phyloP scores from a whole-genome alignment of 1,140 invertebrate genomes.

The Drosophila azteca region DNA sequence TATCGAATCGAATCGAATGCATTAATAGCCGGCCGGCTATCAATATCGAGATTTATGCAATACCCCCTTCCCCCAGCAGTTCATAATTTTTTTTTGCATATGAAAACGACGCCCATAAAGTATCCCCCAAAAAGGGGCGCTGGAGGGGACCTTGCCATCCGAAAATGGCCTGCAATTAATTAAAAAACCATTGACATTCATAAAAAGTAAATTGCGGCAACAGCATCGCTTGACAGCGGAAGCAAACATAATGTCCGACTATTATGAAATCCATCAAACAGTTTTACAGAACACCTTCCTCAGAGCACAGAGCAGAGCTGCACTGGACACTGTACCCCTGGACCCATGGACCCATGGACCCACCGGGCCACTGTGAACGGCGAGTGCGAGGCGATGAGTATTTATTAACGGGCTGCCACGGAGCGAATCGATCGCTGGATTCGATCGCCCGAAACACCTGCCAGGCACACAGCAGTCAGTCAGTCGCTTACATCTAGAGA shows the following conservation, averaged over 20 bases:
- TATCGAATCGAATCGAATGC: slow-evolving; percentile 32
- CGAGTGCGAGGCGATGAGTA: slow-evolving; percentile 48
- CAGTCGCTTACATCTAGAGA: slow-evolving; percentile 12
- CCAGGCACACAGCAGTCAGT: slow-evolving; percentile 21
- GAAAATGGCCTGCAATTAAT: slow-evolving; percentile 75
- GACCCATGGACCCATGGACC: too few relatives aligned
- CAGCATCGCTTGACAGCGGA: slow-evolving; percentile 45
- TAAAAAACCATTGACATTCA: slow-evolving; percentile 82
- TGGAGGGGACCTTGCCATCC: not conserved
- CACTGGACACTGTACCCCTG: not conserved
- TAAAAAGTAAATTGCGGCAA: slow-evolving; percentile 82
- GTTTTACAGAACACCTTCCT: slow-evolving; percentile 70
- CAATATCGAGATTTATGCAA: slow-evolving; percentile 69
- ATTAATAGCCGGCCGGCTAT: slow-evolving; percentile 64
- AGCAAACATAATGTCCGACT: slow-evolving; percentile 64
- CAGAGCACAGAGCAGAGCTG: not conserved
- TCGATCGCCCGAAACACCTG: slow-evolving; percentile 66
- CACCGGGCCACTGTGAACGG: not conserved
- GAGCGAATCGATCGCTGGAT: slow-evolving; percentile 50
- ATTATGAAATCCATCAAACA: slow-evolving; percentile 78
- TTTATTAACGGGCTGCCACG: slow-evolving; percentile 75
- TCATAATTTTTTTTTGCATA: slow-evolving; percentile 35
- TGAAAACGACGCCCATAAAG: slow-evolving; percentile 35
- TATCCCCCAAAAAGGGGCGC: slow-evolving; percentile 24
- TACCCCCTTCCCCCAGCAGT: slow-evolving; percentile 10